A percentile compares a stretch with the other conserved stretches of the same genome.
Conservation (phyloP, 2,797 vertebrate genomes). For the Halcyon leucocephala region DNA sequence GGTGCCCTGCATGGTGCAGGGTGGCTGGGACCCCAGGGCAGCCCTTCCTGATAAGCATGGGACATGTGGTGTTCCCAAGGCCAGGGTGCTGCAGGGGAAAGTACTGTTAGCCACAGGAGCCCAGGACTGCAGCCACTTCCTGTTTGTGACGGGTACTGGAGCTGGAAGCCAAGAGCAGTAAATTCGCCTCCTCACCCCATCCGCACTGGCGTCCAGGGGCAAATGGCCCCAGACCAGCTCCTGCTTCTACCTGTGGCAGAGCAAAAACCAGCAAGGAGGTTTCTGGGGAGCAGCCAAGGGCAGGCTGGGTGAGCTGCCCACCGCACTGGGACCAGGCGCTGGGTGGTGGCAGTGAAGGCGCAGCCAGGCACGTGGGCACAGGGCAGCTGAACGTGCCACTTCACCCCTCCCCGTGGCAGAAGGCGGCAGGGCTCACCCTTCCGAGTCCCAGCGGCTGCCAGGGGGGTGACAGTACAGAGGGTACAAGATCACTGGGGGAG, state of each 20-base stretch:
- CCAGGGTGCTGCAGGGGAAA: neutral
- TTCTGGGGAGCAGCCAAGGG: neutral
- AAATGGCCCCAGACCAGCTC: neutral
- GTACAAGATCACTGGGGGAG: rapidly evolving
- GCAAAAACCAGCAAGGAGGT: neutral
- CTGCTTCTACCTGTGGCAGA: no score
- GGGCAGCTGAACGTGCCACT: no score
- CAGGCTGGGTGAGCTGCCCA: neutral
- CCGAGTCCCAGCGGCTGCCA: no score
- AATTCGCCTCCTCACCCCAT: rapidly evolving
- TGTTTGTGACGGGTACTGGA: neutral
- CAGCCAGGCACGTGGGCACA: rapidly evolving
- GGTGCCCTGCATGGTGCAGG: rapidly evolving
- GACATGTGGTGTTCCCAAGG: neutral
- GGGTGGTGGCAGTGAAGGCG: no score
- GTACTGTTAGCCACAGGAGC: neutral
- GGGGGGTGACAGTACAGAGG: no score
- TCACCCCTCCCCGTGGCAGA: no score
- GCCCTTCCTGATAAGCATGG: rapidly evolving
- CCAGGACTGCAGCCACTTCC: no score
- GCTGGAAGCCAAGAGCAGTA: neutral
- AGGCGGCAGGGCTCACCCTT: no score
- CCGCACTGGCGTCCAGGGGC: rapidly evolving
- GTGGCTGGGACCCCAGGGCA: neutral
- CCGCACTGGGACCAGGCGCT: rapidly evolving